A percentile compares a stretch with the other conserved stretches of the same genome.
Conservation (phyloP, 2,888 invertebrate genomes). For the Hoplodrina ambigua region DNA sequence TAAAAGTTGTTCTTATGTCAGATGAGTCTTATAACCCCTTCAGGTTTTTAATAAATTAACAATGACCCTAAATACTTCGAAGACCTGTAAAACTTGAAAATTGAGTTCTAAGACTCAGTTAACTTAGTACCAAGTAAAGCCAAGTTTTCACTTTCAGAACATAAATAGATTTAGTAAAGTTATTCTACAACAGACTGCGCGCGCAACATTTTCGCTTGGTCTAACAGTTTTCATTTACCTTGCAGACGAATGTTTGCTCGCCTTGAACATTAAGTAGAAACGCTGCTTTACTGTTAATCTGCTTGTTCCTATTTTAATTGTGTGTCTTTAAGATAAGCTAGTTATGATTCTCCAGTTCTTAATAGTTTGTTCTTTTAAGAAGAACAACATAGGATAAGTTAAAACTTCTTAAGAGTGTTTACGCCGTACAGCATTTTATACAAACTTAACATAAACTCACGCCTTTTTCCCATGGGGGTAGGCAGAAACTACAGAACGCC, state of each 20-base stretch:
- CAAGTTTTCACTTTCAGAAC: background rate
- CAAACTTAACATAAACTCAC: no score
- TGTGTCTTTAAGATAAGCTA: background rate
- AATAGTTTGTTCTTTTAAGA: no score
- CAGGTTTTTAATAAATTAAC: no score
- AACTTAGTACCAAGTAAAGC: background rate
- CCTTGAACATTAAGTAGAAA: conserved; percentile 19
- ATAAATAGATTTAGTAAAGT: conserved; percentile 1
- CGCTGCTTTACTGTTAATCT: conserved; percentile 1
- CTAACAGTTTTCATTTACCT: conserved; percentile 29
- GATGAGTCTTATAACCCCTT: no score
- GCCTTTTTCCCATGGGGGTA: no score
- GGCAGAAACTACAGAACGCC: no score
- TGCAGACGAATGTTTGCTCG: conserved; percentile 28
- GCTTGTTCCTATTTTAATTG: conserved; percentile 8
- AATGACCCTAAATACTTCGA: no score
- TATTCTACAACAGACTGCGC: background rate
- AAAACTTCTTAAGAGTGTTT: no score
- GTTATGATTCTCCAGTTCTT: no score
- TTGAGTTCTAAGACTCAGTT: background rate
- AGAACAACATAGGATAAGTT: no score
- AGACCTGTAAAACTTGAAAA: background rate
- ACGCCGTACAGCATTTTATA: no score
- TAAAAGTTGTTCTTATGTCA: no score
- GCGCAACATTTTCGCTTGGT: background rate